Conservation (phyloP, 2,113 vertebrate species). For the Neotoma lepida region DNA sequence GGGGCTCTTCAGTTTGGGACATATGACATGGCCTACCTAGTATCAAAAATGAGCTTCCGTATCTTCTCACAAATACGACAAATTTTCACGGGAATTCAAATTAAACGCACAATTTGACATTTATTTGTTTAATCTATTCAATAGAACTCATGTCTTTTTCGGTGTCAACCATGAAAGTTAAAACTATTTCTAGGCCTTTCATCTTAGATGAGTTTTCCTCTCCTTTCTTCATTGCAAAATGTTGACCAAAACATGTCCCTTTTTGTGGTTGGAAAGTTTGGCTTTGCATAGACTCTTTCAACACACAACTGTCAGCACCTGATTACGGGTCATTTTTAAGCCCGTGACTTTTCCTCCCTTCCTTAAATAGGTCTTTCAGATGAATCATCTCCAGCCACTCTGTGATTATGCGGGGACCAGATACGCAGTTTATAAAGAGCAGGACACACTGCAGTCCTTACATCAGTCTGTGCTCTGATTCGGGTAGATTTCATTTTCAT, state of each 20-base stretch:
- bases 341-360: constrained; percentile 79
- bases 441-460: not conserved
- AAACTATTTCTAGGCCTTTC: constrained; percentile 72
- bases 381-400: constrained; percentile 73
- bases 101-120: constrained; percentile 52
- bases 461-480: constrained; percentile 39
- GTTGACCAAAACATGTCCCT: constrained; percentile 73
- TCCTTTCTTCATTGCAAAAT: constrained; percentile 70
- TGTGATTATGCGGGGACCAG: constrained; percentile 65
- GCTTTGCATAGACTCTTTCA: constrained; percentile 77
- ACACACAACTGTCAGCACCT: constrained; percentile 78
- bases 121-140: constrained; percentile 65
- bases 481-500: constrained; percentile 6
- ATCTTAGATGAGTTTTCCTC: constrained; percentile 59
- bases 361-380: constrained; percentile 73
- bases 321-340: constrained; percentile 80
- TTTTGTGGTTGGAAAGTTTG: constrained; percentile 79
- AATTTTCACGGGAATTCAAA: constrained; percentile 66
- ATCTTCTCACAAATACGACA: constrained; percentile 56
- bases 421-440: not conserved
- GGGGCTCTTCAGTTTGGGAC: not conserved
- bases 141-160: constrained; percentile 55
- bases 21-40: constrained; percentile 18
- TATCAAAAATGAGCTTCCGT: constrained; percentile 62
- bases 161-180: constrained; percentile 58